Evolutionary conservation across 2,113 vertebrate species (phyloP), one percentile per base, ranked within the genome.

Genomic region (Chaetura pelagica): DNA sequence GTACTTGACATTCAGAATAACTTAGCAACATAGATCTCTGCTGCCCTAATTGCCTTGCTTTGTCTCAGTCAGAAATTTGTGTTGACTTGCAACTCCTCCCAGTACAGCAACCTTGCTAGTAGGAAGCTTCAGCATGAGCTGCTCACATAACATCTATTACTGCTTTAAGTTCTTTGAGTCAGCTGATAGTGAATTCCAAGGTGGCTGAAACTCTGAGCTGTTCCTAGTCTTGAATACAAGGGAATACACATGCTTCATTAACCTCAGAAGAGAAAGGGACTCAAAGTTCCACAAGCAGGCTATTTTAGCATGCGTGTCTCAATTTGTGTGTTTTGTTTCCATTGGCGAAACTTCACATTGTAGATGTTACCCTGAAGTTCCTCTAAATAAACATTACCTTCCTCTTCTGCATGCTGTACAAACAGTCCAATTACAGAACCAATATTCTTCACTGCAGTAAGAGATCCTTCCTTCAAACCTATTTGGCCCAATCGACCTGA

Each of bases 401-500:
- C 99, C 66, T 98, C 93, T 82, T 98, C 98, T 90, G 98, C 98
- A 4, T 99, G 99, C 78, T 98, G 98, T 49, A 98, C 98, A 89
- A 99, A 99, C 13, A 97, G 94, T 67, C 98, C 99, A 74, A 99
- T 99, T 68, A 99, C 98, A 15, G 96, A 97, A 58, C 98, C 98
- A 8, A 99, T 98, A 30, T 98, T 99, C 88, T 97, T 97, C 89
- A 99, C 99, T 12, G 99, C 98, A 32, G 97, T 94, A 63, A 97
- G 92, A 81, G 84, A 98, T 18, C 97, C 98, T 97, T 99, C 99
- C 93, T 98, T 99, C 80, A 99, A 96, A 77, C 99, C 99, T 94
- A 99, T 96, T 38, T 99, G 99, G 81, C 99, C 97, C n/a, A 99
- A 93, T 42, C 97, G 97, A 88, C 99, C 99, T 99, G 57, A 68